These are phyloP conservation scores for Microchirus variegatus DNA, from an alignment of 2,797 vertebrate genomes.

Conservation along the genomic window DNA sequence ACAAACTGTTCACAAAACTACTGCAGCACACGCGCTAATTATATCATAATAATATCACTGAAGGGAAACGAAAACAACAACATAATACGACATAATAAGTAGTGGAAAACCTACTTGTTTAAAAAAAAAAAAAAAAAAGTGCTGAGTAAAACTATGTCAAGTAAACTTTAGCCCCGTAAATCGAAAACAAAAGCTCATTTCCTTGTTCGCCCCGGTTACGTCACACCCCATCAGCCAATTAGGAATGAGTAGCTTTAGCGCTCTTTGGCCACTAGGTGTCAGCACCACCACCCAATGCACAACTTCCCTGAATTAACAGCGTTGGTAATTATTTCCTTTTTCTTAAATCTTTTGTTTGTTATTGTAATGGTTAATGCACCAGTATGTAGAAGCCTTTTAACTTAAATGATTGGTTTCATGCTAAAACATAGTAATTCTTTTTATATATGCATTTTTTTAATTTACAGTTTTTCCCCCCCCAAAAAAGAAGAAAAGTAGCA, in stretches of 20 bases:
- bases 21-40: background rate
- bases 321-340: too few species aligned
- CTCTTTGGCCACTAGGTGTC: constrained; percentile 37
- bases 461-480: too few species aligned
- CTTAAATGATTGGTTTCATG: too few species aligned
- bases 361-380: too few species aligned
- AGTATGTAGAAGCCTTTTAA: too few species aligned
- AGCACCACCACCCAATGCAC: constrained; percentile 8
- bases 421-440: too few species aligned
- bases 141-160: background rate
- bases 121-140: too few species aligned
- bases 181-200: constrained; percentile 50
- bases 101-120: constrained; percentile 16
- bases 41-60: too few species aligned
- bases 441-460: too few species aligned
- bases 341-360: too few species aligned
- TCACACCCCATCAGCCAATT: constrained; percentile 55
- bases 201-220: constrained; percentile 22
- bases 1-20: background rate
- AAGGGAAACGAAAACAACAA: background rate
- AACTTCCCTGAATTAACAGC: too few species aligned
- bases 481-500: too few species aligned
- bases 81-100: background rate
- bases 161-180: background rate
- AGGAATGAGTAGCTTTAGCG: background rate